Percentiles rank a stretch among this genome's conserved stretches.
These are phyloP conservation scores for Sesia bembeciformis DNA, from an alignment of 2,888 invertebrate species.

Conservation along the genomic window DNA sequence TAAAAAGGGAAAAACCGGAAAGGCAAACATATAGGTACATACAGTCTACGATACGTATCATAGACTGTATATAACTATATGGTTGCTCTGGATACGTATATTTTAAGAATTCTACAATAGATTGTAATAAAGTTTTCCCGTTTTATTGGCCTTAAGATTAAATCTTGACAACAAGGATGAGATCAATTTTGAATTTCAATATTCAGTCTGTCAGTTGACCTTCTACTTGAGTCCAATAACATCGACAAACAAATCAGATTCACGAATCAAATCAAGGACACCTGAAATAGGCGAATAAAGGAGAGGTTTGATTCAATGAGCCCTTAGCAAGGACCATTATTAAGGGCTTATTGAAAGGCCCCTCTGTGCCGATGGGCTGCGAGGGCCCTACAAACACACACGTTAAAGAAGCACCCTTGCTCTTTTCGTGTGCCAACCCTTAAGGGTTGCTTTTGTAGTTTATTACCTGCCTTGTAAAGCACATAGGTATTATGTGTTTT, in stretches of 20 bases:
- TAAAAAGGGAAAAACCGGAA: neutral
- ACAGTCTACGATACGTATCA: no score
- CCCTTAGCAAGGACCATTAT: constrained; percentile 52
- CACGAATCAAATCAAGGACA: constrained; percentile 61
- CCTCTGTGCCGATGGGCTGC: constrained; percentile 27
- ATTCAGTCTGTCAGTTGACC: constrained; percentile 10
- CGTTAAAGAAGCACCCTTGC: constrained; percentile 56
- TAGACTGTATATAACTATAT: no score
- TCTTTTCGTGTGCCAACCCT: constrained; percentile 59
- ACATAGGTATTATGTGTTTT: neutral
- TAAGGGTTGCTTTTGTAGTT: constrained; percentile 29
- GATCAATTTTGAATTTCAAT: no score
- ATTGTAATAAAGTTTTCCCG: no score
- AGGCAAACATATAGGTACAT: neutral
- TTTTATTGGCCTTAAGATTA: no score
- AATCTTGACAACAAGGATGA: no score
- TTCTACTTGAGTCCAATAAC: constrained; percentile 44
- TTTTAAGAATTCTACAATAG: no score
- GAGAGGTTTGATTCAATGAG: constrained; percentile 51
- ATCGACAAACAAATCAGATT: constrained; percentile 61
- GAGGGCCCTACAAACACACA: constrained; percentile 39
- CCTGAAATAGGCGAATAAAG: constrained; percentile 49
- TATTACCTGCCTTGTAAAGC: constrained; percentile 32
- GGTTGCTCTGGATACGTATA: no score
- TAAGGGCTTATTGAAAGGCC: constrained; percentile 63